phyloP scores from a whole-genome alignment of 2,888 invertebrate genomes.

The Caenorhabditis becei region DNA sequence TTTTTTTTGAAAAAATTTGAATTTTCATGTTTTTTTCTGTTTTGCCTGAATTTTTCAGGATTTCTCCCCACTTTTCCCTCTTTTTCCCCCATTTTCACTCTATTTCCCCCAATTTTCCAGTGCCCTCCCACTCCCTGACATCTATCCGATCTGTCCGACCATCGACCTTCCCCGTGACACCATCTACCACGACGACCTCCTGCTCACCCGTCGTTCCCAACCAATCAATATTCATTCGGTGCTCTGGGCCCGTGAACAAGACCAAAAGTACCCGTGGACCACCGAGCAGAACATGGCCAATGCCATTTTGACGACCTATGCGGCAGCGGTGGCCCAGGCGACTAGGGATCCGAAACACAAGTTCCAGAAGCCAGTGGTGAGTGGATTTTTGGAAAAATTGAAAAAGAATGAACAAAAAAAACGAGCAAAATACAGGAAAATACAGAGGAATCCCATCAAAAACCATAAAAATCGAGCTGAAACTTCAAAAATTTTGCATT shows the following conservation, averaged over 20 bases:
- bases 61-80: too few relatives aligned
- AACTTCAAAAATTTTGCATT: too few relatives aligned
- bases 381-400: conserved; percentile 3
- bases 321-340: conserved; percentile 78
- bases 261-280: conserved; percentile 81
- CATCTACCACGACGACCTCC: conserved; percentile 76
- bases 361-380: conserved; percentile 68
- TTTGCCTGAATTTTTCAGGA: too few relatives aligned
- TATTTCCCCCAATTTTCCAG: conserved; percentile 53
- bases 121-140: conserved; percentile 67
- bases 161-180: conserved; percentile 76
- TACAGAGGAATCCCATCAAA: neutral
- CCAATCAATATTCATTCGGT: conserved; percentile 70
- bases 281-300: conserved; percentile 80
- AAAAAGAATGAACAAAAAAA: neutral
- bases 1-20: too few relatives aligned
- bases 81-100: too few relatives aligned
- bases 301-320: conserved; percentile 78
- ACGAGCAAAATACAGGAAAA: too few relatives aligned
- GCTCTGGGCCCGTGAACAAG: conserved; percentile 76
- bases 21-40: too few relatives aligned
- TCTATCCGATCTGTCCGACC: conserved; percentile 77
- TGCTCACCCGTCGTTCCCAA: conserved; percentile 63
- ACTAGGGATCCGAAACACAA: conserved; percentile 48
- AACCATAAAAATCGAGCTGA: too few relatives aligned